Base-by-base conservation (phyloP, 53 echinoderm and acorn worm genomes). In the Echinarachnius parma region DNA sequence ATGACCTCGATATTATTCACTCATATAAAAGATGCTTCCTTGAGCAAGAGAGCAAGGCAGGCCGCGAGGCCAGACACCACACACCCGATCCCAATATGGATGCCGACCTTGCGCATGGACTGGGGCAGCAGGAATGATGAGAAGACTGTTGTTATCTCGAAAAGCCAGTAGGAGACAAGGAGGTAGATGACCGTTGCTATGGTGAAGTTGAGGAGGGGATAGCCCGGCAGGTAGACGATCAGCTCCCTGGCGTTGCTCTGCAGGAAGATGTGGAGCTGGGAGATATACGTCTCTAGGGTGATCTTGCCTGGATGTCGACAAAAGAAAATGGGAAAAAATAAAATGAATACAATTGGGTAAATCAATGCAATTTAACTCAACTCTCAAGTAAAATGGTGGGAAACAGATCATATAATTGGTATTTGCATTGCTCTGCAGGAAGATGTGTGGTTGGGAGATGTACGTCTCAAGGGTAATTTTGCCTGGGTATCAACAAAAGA, bases 381-480 rank as follows among this genome's bases (percentile, higher is more conserved):
- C n/a, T n/a, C n/a, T n/a, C n/a, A n/a, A n/a, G n/a, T n/a, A n/a
- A n/a, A n/a, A n/a, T n/a, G n/a, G n/a, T n/a, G n/a, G n/a, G n/a
- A n/a, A n/a, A n/a, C n/a, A n/a, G n/a, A n/a, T n/a, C n/a, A n/a
- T n/a, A n/a, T n/a, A n/a, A n/a, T n/a, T n/a, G n/a, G n/a, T 34
- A 7, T 54, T 82, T 15, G 90, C 86, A 28, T 46, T 69, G 36
- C 39, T 72, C 79, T 90, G 90, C 77, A 91, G 67, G 64, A 23
- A 72, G 54, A 91, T 65, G 57, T 91, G 91, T 4, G 83, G 61
- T 47, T 91, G 91, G 0, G 83, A 70, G 74, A 91, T 91, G 59
- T 91, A 91, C 1, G 91, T 91, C 59, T 91, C 91, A 5, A 91
- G 63, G 19, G 91, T 91, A 42, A 91, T 86, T 34, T 69, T 90